phyloP scores from a whole-genome alignment of 2,888 invertebrate genomes.

The Steinernema hermaphroditum region DNA sequence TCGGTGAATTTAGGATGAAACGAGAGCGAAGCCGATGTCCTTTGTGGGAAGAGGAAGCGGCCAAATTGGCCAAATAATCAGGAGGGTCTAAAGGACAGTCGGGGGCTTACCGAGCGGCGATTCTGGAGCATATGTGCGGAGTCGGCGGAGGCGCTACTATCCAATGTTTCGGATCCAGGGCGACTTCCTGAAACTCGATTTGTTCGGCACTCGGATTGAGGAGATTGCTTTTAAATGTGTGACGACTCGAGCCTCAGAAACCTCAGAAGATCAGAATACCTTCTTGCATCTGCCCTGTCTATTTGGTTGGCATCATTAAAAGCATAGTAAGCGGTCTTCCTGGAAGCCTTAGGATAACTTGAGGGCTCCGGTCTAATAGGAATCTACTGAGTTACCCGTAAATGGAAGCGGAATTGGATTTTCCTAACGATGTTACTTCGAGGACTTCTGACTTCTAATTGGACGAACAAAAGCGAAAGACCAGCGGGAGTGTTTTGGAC shows the following conservation, averaged over 20 bases:
- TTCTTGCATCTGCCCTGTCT: background rate
- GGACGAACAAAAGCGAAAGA: too few species aligned
- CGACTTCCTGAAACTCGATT: slow-evolving; percentile 2
- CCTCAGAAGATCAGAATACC: background rate
- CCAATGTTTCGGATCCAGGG: slow-evolving; percentile 18
- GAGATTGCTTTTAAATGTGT: background rate
- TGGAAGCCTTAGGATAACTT: background rate
- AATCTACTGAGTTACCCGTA: too few species aligned
- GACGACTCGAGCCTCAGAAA: background rate
- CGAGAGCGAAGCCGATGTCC: too few species aligned
- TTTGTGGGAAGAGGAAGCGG: too few species aligned
- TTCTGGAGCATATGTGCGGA: background rate
- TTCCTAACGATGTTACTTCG: too few species aligned
- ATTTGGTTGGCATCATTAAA: background rate
- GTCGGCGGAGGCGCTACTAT: slow-evolving; percentile 1
- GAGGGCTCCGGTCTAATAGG: background rate
- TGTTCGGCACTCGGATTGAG: background rate
- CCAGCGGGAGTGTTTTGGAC: too few species aligned
- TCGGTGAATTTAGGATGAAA: background rate
- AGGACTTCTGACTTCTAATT: too few species aligned
- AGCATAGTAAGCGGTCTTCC: background rate
- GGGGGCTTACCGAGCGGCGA: background rate
- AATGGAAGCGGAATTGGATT: too few species aligned
- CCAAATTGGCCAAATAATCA: background rate
- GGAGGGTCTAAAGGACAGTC: background rate